phyloP scores from a whole-genome alignment of 2,797 vertebrate species.

The Furcifer pardalis region DNA sequence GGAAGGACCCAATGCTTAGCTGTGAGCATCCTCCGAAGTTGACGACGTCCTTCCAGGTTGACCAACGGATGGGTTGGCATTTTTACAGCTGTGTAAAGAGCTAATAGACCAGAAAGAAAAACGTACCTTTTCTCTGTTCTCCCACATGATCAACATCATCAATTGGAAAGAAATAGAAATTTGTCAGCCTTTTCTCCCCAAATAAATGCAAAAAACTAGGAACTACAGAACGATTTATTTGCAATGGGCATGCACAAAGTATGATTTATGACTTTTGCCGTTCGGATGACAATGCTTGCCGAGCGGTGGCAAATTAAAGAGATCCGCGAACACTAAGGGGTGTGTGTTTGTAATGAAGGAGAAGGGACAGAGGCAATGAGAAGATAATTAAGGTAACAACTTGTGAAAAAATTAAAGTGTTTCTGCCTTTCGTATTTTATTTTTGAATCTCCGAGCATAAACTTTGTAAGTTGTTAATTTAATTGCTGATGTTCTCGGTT shows the following conservation, averaged over 20 bases:
- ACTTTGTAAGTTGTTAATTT: constrained; percentile 91
- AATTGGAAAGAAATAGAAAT: constrained; percentile 53
- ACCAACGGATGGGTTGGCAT: neutral
- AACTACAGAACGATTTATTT: constrained; percentile 71
- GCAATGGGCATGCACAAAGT: constrained; percentile 74
- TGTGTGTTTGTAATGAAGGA: constrained; percentile 81
- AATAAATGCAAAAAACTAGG: constrained; percentile 56
- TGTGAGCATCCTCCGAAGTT: neutral
- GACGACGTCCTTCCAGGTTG: no score
- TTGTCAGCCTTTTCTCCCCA: constrained; percentile 57
- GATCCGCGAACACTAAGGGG: constrained; percentile 74
- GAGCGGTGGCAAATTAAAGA: constrained; percentile 80
- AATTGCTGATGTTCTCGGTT: constrained; percentile 83
- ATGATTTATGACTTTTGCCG: constrained; percentile 79
- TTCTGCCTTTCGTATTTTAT: constrained; percentile 85
- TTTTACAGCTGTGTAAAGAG: neutral
- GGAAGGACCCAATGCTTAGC: no score
- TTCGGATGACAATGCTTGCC: constrained; percentile 71
- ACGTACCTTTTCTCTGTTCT: neutral
- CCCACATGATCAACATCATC: constrained; percentile 38
- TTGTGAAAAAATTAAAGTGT: constrained; percentile 87
- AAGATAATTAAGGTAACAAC: constrained; percentile 89
- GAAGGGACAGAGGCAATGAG: constrained; percentile 82
- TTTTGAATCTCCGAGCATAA: constrained; percentile 84
- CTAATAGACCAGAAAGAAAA: neutral